Conservation (phyloP, 2,113 vertebrate species). For the Bambusicola thoracicus region DNA sequence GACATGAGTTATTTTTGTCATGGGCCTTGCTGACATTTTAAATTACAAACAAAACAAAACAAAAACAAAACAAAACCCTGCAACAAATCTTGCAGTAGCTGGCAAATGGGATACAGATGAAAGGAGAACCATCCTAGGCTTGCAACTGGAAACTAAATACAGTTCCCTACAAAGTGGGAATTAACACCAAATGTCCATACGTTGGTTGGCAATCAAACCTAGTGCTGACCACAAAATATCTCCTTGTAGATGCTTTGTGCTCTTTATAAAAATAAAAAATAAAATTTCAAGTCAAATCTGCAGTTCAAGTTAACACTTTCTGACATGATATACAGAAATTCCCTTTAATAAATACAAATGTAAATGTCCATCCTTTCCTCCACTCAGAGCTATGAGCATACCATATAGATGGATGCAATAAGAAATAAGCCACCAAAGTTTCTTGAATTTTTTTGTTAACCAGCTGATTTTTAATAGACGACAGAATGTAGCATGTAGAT, state of each 20-base stretch:
- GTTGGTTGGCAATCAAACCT: not conserved
- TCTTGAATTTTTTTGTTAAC: not conserved
- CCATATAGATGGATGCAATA: not conserved
- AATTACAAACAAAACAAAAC: not conserved
- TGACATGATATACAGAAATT: not conserved
- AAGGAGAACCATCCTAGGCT: not conserved
- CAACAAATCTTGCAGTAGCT: not conserved
- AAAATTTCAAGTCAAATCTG: not conserved
- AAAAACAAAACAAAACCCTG: too few relatives aligned
- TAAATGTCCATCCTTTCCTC: not conserved
- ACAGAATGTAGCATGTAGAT: not conserved
- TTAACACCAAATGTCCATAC: not conserved
- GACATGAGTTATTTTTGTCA: not conserved
- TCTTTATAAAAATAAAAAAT: not conserved
- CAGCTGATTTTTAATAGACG: not conserved
- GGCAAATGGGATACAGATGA: not conserved
- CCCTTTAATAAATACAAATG: not conserved
- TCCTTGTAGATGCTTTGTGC: not conserved
- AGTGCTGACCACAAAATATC: not conserved
- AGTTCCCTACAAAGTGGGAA: not conserved
- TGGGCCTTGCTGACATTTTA: not conserved
- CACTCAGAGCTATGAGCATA: accelerated
- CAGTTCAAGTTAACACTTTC: not conserved
- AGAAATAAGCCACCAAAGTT: not conserved
- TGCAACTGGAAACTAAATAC: not conserved